These are phyloP conservation scores for Thunnus thynnus DNA, from an alignment of 2,113 vertebrate genomes.

Conservation along the genomic window DNA sequence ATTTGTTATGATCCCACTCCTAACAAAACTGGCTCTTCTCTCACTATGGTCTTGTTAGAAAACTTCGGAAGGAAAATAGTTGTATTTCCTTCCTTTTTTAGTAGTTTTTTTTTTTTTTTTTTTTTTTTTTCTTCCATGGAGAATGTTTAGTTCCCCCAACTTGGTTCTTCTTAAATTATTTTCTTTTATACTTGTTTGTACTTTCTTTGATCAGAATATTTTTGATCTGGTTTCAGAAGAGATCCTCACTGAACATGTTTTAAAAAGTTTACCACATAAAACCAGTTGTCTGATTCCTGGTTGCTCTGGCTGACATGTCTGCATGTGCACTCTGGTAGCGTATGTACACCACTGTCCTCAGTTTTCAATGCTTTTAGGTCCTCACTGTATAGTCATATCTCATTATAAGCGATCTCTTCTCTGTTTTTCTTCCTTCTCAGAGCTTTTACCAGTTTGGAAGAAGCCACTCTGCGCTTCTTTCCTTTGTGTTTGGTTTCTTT, in stretches of 20 bases:
- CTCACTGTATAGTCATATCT: slow-evolving; percentile 77
- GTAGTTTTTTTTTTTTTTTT: slow-evolving; percentile 34
- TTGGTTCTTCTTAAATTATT: slow-evolving; percentile 77
- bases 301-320: slow-evolving; percentile 66
- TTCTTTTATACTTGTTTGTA: slow-evolving; percentile 81
- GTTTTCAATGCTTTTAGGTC: slow-evolving; percentile 44
- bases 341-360: slow-evolving; percentile 30
- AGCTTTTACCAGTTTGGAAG: slow-evolving; percentile 50
- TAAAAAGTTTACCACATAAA: slow-evolving; percentile 52
- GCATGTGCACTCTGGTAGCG: slow-evolving; percentile 73
- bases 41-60: slow-evolving; percentile 56
- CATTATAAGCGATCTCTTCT: slow-evolving; percentile 46
- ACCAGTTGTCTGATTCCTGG: slow-evolving; percentile 61
- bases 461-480: slow-evolving; percentile 30
- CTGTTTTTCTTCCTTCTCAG: slow-evolving; percentile 12
- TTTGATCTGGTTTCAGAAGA: slow-evolving; percentile 53
- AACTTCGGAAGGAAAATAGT: slow-evolving; percentile 45
- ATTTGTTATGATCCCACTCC: slow-evolving; percentile 50
- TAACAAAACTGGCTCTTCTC: slow-evolving; percentile 58
- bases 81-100: slow-evolving; percentile 47
- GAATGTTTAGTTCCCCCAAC: slow-evolving; percentile 55
- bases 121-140: slow-evolving; percentile 39
- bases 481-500: slow-evolving; percentile 35
- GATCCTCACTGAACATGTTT: slow-evolving; percentile 38
- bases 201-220: slow-evolving; percentile 57